These are phyloP conservation scores for Hypselothyrea guttata DNA, from an alignment of 2,888 invertebrate species.

Conservation along the genomic window DNA sequence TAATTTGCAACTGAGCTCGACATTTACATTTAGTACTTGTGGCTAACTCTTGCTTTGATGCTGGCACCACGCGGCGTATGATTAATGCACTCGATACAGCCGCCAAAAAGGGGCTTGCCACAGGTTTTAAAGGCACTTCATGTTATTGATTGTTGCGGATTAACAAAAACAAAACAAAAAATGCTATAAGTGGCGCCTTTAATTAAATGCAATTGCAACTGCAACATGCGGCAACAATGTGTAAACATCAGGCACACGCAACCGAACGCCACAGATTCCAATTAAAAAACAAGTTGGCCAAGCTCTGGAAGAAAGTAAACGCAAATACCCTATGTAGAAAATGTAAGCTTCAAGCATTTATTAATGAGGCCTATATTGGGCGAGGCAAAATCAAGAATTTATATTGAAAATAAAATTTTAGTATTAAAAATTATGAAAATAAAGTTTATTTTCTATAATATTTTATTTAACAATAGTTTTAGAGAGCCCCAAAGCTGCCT, in stretches of 20 bases:
- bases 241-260: constrained; percentile 57
- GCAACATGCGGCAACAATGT: constrained; percentile 6
- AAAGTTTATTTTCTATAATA: too few species aligned
- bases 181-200: constrained; percentile 56
- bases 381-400: too few species aligned
- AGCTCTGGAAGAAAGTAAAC: too few species aligned
- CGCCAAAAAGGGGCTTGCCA: constrained; percentile 26
- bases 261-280: constrained; percentile 82
- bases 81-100: constrained; percentile 52
- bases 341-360: too few species aligned
- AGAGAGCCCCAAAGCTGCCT: too few species aligned
- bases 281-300: constrained; percentile 41
- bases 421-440: too few species aligned
- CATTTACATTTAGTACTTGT: constrained; percentile 45
- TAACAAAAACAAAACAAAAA: constrained; percentile 24
- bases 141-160: constrained; percentile 53
- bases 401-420: too few species aligned
- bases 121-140: constrained; percentile 17
- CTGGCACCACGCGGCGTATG: constrained; percentile 49
- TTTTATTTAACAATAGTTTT: too few species aligned
- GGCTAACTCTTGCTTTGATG: constrained; percentile 14
- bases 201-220: constrained; percentile 51
- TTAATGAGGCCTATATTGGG: too few species aligned
- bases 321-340: constrained; percentile 18
- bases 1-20: constrained; percentile 45